These are phyloP conservation scores for Drosophila mayri DNA, from an alignment of 1,140 invertebrate genomes.

Conservation along the genomic window DNA sequence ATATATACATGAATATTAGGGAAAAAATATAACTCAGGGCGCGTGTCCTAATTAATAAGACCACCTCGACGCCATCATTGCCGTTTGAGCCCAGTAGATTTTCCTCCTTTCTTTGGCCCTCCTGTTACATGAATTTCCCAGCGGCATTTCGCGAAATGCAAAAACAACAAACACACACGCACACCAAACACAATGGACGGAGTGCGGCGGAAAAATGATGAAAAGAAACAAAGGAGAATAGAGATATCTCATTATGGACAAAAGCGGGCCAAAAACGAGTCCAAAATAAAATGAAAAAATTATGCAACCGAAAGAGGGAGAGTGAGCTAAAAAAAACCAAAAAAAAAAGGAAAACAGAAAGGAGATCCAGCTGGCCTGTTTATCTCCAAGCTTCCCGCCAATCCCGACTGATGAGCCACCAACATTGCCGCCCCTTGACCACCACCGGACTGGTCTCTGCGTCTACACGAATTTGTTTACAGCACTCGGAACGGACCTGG, in stretches of 20 bases:
- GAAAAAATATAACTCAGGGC: conserved; percentile 47
- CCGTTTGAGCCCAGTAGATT: conserved; percentile 70
- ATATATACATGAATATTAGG: conserved; percentile 2
- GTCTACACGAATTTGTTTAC: conserved; percentile 77
- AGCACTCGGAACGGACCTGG: conserved; percentile 34
- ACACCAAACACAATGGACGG: conserved; percentile 39
- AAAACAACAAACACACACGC: conserved; percentile 65
- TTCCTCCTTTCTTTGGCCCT: conserved; percentile 28
- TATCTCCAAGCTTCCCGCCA: conserved; percentile 20
- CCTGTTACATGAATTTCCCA: conserved; percentile 70
- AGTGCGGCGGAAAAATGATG: conserved; percentile 58
- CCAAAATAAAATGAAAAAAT: conserved; percentile 79
- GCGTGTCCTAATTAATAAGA: conserved; percentile 79
- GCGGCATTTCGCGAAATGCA: conserved; percentile 74
- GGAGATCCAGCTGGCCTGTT: conserved; percentile 29
- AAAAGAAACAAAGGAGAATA: conserved; percentile 81
- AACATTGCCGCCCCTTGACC: conserved; percentile 15
- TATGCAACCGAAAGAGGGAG: conserved; percentile 61
- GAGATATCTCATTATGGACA: conserved; percentile 83
- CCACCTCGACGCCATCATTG: conserved; percentile 69
- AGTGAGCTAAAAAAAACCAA: background rate
- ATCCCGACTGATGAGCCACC: conserved; percentile 19
- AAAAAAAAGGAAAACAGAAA: background rate
- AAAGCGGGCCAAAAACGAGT: conserved; percentile 68
- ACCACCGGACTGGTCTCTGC: conserved; percentile 20